Conservation (phyloP, 2,888 invertebrate genomes). For the Ornithoptera priamus region DNA sequence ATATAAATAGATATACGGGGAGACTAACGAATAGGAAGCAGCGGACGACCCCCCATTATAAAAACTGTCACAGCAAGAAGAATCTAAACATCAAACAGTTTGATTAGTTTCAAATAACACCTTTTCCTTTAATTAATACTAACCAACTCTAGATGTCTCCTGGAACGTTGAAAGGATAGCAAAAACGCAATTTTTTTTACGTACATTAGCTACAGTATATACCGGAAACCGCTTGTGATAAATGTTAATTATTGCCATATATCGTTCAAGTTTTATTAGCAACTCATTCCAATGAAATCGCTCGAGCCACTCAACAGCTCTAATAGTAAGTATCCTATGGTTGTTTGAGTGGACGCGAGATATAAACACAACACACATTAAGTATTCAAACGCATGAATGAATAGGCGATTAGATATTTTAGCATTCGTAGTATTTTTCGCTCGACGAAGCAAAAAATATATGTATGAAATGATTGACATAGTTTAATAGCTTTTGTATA, state of each 20-base stretch:
- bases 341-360: background rate
- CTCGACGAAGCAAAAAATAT: slow-evolving; percentile 14
- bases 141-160: background rate
- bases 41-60: slow-evolving; percentile 49
- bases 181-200: background rate
- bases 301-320: slow-evolving; percentile 10
- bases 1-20: slow-evolving; percentile 65
- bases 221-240: too few species aligned
- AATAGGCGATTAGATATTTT: slow-evolving; percentile 16
- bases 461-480: background rate
- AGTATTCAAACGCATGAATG: slow-evolving; percentile 17
- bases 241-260: too few species aligned
- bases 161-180: background rate
- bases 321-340: slow-evolving; percentile 1
- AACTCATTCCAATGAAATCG: slow-evolving; percentile 13
- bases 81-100: slow-evolving; percentile 31
- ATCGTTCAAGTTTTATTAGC: background rate
- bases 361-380: slow-evolving; percentile 15
- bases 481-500: too few species aligned
- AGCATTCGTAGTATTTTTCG: slow-evolving; percentile 15
- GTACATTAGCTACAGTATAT: background rate
- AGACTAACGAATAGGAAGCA: slow-evolving; percentile 70
- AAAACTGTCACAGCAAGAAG: slow-evolving; percentile 37
- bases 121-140: background rate
- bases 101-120: slow-evolving; percentile 7